Percentiles rank a stretch among this genome's conserved stretches.
Evolutionary conservation across 2,797 vertebrate genomes (phyloP).

Genomic region (Menidia menidia): DNA sequence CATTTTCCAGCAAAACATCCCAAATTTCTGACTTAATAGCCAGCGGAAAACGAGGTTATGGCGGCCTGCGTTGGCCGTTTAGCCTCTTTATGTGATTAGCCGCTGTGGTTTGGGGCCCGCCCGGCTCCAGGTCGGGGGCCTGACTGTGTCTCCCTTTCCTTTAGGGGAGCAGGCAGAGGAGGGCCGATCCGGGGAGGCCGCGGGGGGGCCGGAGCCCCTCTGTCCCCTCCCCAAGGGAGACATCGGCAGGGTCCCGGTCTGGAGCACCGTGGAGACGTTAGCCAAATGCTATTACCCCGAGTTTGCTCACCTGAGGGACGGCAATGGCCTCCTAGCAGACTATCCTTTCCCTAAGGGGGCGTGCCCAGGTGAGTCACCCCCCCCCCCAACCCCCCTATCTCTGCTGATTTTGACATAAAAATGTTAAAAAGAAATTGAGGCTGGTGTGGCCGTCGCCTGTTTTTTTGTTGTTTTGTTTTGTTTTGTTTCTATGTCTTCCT

Average conservation of each 20-base stretch:
- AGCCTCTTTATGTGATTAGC: slow-evolving; percentile 72
- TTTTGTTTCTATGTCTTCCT: too few relatives aligned
- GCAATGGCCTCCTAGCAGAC: slow-evolving; percentile 80
- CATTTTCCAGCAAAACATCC: slow-evolving; percentile 45
- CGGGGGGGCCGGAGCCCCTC: slow-evolving; percentile 75
- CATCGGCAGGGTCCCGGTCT: slow-evolving; percentile 81
- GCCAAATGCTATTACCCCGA: slow-evolving; percentile 84
- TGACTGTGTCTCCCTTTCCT: slow-evolving; percentile 81
- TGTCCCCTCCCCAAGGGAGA: slow-evolving; percentile 81
- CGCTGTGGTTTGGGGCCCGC: slow-evolving; percentile 46
- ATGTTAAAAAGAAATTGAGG: background rate
- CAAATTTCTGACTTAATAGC: slow-evolving; percentile 52
- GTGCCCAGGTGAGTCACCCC: slow-evolving; percentile 81
- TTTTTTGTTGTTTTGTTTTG: too few relatives aligned
- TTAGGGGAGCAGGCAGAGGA: slow-evolving; percentile 85
- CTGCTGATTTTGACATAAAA: background rate
- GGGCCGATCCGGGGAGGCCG: slow-evolving; percentile 77
- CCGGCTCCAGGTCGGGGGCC: slow-evolving; percentile 78
- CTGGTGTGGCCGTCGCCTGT: background rate
- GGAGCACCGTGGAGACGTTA: slow-evolving; percentile 83
- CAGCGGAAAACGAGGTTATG: slow-evolving; percentile 61
- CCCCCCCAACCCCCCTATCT: too few relatives aligned
- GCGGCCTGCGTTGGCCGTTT: slow-evolving; percentile 11
- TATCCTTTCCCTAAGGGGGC: slow-evolving; percentile 82
- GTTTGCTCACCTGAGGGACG: slow-evolving; percentile 82